Percentiles rank a stretch among this genome's conserved stretches.
Evolutionary conservation across 2,888 invertebrate species (phyloP).

Genomic region (Tiliacea aurago): DNA sequence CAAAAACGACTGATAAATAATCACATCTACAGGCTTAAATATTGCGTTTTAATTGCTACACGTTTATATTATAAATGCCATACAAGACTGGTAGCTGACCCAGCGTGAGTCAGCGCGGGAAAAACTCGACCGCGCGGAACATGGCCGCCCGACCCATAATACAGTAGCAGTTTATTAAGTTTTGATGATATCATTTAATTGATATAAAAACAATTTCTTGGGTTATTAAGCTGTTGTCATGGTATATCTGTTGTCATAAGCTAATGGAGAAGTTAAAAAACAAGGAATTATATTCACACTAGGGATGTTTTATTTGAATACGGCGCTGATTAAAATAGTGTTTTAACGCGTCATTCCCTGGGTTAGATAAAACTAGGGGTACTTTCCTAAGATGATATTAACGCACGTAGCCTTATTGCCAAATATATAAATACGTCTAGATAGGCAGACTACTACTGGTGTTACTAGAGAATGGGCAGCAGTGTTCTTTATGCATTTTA

Average conservation of each 20-base stretch:
- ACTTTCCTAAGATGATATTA: background rate
- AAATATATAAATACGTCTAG: too few species aligned
- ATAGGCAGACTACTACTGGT: too few species aligned
- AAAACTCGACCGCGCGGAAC: conserved; percentile 68
- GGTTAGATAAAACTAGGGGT: conserved; percentile 13
- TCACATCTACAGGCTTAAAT: conserved; percentile 35
- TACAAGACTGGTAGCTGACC: conserved; percentile 63
- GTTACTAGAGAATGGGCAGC: too few species aligned
- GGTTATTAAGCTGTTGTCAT: conserved; percentile 32
- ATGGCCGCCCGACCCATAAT: conserved; percentile 46
- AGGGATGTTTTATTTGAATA: conserved; percentile 1
- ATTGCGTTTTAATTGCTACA: conserved; percentile 55
- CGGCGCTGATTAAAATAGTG: too few species aligned
- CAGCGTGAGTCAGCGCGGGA: conserved; percentile 71
- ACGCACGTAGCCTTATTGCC: background rate
- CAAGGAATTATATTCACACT: background rate
- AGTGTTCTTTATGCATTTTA: too few species aligned
- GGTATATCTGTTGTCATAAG: conserved; percentile 24
- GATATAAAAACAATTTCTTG: conserved; percentile 27
- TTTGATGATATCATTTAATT: conserved; percentile 38
- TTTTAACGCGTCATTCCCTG: background rate
- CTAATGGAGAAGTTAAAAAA: conserved; percentile 35
- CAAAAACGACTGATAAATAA: conserved; percentile 42
- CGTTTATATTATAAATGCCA: conserved; percentile 48
- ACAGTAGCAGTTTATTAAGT: conserved; percentile 17